These are phyloP conservation scores for human DNA, from an alignment of 2,113 vertebrate species.

Conservation along the genomic window GRCh38 chr21:14736001-14736500, in stretches of 20 bases:
- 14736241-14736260: neutral
- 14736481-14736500: neutral
- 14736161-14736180: neutral
- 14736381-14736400: neutral
- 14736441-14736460: neutral
- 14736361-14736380: neutral
- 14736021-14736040: conserved; percentile 19
- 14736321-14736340: neutral
- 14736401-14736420: neutral
- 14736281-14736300: neutral
- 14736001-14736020: neutral
- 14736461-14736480: neutral
- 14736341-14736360: neutral
- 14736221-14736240: neutral
- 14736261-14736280: neutral
- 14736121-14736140: neutral
- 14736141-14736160: neutral
- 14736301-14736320: neutral
- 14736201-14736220: neutral
- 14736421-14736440: neutral
- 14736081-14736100: neutral
- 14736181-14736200: neutral
- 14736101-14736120: neutral
- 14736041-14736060: neutral
- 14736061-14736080: neutral